Evolutionary conservation across 1,140 invertebrate genomes (phyloP), one percentile per base, ranked within the genome.

Genomic region (Drosophila jambulina): DNA sequence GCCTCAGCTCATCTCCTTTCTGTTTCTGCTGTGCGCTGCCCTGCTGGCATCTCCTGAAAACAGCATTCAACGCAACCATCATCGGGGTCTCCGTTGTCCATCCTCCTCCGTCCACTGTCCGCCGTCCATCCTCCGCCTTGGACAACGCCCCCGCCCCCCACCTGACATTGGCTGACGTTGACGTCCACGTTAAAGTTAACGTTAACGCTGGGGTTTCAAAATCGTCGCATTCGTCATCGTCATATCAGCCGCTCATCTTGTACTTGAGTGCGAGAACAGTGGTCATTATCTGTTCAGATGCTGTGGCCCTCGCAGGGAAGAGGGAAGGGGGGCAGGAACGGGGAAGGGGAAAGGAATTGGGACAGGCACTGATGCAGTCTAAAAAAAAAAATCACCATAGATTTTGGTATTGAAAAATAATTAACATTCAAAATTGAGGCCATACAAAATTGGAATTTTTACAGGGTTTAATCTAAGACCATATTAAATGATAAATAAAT

Each of bases 151-250:
- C 77, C 19, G 23, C 70, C 12, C 34, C 40, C 36, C 75, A 51
- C 2, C 49, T 59, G 48, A 17, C 67, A 42, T 32, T 59, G 40
- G 72, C 59, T 42, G 53, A 56, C 53, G 53, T 56, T 56, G 53
- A 56, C 53, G 53, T 56, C 15, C 34, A 56, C 53, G 53, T 56
- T 56, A 56, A 56, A 56, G 34, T 56, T 36, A 58, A 71, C 68
- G 57, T 58, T 75, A 65, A 68, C 61, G 62, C 75, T 82, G 69
- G 43, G 38, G 12, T 40, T 68, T 84, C 65, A 83, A 83, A 84
- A 84, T 84, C 81, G 81, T 84, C 81, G 80, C 81, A 84, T 84
- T 84, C 81, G 81, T 84, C 81, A 84, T 84, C 81, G 81, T 84
- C 81, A 84, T 84, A 84, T 84, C 81, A 84, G 81, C 65, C 80